These are phyloP conservation scores for Coregonus ussuriensis DNA, from an alignment of 2,797 vertebrate species.

Conservation along the genomic window DNA sequence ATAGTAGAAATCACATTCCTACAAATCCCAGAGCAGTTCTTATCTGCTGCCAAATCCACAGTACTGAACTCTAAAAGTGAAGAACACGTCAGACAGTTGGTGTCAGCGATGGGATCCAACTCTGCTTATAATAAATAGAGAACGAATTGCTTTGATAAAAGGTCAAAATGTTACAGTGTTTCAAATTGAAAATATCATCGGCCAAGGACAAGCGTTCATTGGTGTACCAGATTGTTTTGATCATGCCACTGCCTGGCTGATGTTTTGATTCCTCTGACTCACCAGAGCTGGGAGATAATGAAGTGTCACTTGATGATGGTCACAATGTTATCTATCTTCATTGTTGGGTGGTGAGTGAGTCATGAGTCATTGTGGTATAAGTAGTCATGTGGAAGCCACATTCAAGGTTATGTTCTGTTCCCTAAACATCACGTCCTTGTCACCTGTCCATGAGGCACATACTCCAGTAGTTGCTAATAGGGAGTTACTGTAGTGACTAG, in stretches of 20 bases:
- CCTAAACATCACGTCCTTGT: slow-evolving; percentile 47
- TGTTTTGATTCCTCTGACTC: background rate
- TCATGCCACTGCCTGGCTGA: slow-evolving; percentile 5
- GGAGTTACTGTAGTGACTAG: no score
- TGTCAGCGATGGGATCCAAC: slow-evolving; percentile 48
- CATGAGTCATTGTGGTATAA: background rate
- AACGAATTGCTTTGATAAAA: slow-evolving; percentile 44
- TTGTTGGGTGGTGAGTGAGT: background rate
- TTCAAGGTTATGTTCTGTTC: slow-evolving; percentile 1
- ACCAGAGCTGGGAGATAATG: background rate
- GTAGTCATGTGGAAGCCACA: background rate
- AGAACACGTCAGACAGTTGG: slow-evolving; percentile 44
- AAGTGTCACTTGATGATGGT: slow-evolving; percentile 4
- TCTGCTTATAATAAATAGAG: slow-evolving; percentile 54
- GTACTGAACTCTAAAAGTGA: slow-evolving; percentile 49
- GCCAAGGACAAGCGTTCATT: slow-evolving; percentile 41
- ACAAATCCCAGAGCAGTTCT: slow-evolving; percentile 70
- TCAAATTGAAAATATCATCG: slow-evolving; percentile 17
- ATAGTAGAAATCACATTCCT: slow-evolving; percentile 67
- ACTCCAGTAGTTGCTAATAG: slow-evolving; percentile 56
- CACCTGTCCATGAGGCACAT: slow-evolving; percentile 65
- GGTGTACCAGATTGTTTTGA: slow-evolving; percentile 19
- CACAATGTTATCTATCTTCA: background rate
- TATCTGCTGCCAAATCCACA: slow-evolving; percentile 60
- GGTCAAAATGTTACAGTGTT: slow-evolving; percentile 38